phyloP scores from a whole-genome alignment of 2,113 vertebrate genomes.

The Rhinolophus ferrumequinum region DNA sequence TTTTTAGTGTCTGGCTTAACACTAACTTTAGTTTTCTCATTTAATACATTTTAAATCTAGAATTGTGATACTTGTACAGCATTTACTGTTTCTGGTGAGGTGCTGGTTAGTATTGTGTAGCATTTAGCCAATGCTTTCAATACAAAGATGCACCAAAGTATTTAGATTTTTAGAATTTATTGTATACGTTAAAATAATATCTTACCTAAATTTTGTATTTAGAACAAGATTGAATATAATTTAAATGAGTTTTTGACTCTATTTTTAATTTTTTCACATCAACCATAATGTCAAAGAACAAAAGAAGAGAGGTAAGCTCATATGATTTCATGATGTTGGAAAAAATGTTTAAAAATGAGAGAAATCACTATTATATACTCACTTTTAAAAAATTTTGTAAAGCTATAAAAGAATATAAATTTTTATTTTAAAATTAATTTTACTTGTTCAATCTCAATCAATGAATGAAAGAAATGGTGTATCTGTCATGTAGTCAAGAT shows the following conservation, averaged over 20 bases:
- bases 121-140: not conserved
- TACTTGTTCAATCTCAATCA: not conserved
- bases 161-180: not conserved
- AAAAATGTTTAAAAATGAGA: constrained; percentile 21
- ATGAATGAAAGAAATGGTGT: not conserved
- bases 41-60: not conserved
- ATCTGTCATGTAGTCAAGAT: not conserved
- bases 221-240: not conserved
- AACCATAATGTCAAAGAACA: not conserved
- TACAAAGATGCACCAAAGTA: not conserved
- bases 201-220: not conserved
- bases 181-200: not conserved
- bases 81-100: not conserved
- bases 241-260: not conserved
- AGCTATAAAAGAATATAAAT: not conserved
- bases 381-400: constrained; percentile 32
- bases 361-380: not conserved
- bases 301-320: not conserved
- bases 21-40: constrained; percentile 25
- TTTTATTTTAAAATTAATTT: constrained; percentile 37
- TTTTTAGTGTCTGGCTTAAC: not conserved
- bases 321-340: not conserved
- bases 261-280: constrained; percentile 5
- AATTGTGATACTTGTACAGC: not conserved
- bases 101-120: not conserved